Evolutionary conservation across 2,888 invertebrate species (phyloP).

Genomic region (Aromia moschata): DNA sequence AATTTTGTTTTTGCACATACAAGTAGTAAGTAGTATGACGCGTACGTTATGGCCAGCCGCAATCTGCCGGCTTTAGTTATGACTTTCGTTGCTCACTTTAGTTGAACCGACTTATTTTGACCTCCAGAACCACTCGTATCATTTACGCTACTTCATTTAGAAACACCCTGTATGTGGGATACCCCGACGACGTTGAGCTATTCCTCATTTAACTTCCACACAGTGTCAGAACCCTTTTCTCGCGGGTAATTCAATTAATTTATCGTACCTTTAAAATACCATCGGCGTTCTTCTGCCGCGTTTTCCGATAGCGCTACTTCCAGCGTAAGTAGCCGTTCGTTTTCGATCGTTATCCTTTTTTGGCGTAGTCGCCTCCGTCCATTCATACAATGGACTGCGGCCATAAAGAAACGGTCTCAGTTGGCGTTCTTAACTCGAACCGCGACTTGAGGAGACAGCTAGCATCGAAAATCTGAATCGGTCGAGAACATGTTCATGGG

Average conservation of each 20-base stretch:
- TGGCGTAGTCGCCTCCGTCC: not conserved
- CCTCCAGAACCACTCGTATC: not conserved
- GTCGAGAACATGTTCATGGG: not conserved
- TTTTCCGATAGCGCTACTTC: not conserved
- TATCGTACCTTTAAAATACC: constrained; percentile 3
- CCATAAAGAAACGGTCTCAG: constrained; percentile 1
- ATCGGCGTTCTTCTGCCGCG: not conserved
- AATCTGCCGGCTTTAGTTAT: too few species aligned
- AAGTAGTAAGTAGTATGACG: too few species aligned
- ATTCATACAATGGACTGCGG: not conserved
- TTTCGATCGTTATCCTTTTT: constrained; percentile 1
- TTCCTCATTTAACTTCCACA: not conserved
- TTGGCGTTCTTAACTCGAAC: not conserved
- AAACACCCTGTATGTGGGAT: not conserved
- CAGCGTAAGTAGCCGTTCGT: not conserved
- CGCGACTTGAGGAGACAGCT: not conserved
- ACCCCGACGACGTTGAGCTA: not conserved
- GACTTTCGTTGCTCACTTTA: not conserved
- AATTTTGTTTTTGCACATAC: too few species aligned
- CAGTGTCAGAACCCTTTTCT: not conserved
- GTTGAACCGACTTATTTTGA: not conserved
- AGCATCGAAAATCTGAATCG: not conserved
- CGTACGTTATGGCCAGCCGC: too few species aligned
- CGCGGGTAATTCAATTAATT: constrained; percentile 5
- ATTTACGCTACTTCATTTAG: not conserved